Conservation (phyloP, 2,888 invertebrate species). For the Caenorhabditis sp. region DNA sequence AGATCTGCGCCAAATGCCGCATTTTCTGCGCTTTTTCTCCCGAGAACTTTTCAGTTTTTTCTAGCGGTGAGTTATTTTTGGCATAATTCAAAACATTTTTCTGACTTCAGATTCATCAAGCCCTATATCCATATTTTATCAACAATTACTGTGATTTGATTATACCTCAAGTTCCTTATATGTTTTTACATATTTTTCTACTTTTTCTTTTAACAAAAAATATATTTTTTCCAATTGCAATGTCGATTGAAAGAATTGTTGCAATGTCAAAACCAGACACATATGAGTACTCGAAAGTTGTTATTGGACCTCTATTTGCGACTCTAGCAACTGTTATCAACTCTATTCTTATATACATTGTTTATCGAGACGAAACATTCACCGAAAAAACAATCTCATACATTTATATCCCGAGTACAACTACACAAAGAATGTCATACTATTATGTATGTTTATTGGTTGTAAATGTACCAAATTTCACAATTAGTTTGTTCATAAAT, state of each 20-base stretch:
- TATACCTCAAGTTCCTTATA: conserved; percentile 7
- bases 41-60: too few species aligned
- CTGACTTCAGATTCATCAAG: conserved; percentile 16
- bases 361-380: conserved; percentile 17
- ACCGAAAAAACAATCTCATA: conserved; percentile 17
- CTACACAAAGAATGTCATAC: background rate
- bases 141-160: conserved; percentile 10
- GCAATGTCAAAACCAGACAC: conserved; percentile 13
- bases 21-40: too few species aligned
- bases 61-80: too few species aligned
- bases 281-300: conserved; percentile 10
- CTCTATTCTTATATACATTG: conserved; percentile 7
- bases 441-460: background rate
- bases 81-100: background rate
- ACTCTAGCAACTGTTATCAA: conserved; percentile 2
- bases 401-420: conserved; percentile 8
- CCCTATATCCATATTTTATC: conserved; percentile 12
- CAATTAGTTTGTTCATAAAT: background rate
- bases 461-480: background rate
- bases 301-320: conserved; percentile 9
- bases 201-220: conserved; percentile 13
- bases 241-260: conserved; percentile 19
- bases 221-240: conserved; percentile 15
- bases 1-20: too few species aligned
- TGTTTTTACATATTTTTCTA: background rate